These are phyloP conservation scores for Bergia puertoricense DNA, from an alignment of 92 coral and sea anemone species.

Conservation along the genomic window DNA sequence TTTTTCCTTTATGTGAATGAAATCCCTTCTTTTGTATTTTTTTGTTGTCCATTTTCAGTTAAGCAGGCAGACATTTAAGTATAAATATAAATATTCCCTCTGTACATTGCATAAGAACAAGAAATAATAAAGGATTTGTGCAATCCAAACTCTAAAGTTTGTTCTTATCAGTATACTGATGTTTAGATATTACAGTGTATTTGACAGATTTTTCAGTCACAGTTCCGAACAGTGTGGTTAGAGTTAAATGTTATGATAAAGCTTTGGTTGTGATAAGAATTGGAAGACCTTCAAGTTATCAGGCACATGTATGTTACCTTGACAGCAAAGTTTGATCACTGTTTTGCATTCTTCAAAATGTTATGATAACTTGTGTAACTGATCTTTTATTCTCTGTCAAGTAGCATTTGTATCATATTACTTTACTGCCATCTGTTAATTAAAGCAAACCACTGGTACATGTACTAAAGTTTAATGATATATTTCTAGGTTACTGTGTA, in stretches of 20 bases:
- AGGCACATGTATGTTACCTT: not conserved
- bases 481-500: not conserved
- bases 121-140: not conserved
- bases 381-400: not conserved
- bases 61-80: not conserved
- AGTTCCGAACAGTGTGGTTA: not conserved
- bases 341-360: constrained; percentile 18
- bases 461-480: too few relatives aligned
- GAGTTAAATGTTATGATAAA: not conserved
- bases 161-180: not conserved
- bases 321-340: not conserved
- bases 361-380: constrained; percentile 10
- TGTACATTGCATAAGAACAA: not conserved
- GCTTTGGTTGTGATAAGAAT: constrained; percentile 8
- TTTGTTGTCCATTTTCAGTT: not conserved
- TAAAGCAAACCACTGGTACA: too few relatives aligned
- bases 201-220: constrained; percentile 11
- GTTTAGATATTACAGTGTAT: not conserved
- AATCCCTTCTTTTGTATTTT: not conserved
- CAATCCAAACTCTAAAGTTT: not conserved
- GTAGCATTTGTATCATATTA: not conserved
- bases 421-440: not conserved
- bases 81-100: not conserved
- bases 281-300: constrained; percentile 3
- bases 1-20: not conserved